These are phyloP conservation scores for Tapirus terrestris DNA, from an alignment of 2,113 vertebrate genomes.

Conservation along the genomic window DNA sequence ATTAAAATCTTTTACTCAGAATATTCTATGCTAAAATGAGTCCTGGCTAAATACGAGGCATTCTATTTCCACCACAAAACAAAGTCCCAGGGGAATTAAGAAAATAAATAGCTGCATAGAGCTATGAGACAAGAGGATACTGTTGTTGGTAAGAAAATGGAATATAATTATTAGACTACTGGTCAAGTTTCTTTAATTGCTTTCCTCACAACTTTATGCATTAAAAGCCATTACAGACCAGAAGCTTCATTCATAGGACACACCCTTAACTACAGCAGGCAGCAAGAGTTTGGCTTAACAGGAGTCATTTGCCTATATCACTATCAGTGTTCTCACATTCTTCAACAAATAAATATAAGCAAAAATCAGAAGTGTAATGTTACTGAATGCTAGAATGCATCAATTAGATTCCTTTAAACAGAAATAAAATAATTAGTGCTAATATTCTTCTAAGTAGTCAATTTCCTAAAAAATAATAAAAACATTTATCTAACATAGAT, in stretches of 20 bases:
- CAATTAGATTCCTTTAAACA: not conserved
- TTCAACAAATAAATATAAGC: conserved; percentile 54
- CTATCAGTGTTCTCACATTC: not conserved
- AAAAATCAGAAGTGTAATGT: conserved; percentile 29
- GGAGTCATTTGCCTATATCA: not conserved
- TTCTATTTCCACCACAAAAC: conserved; percentile 56
- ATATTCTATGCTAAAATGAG: conserved; percentile 27
- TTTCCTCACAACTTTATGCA: conserved; percentile 32
- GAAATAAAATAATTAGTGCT: conserved; percentile 40
- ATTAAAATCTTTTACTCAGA: conserved; percentile 66
- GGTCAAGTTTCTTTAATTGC: conserved; percentile 15
- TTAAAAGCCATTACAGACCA: not conserved
- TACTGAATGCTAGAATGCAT: not conserved
- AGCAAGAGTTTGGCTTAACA: conserved; percentile 30
- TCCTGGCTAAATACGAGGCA: conserved; percentile 12
- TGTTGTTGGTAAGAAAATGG: conserved; percentile 1
- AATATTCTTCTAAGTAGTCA: conserved; percentile 56
- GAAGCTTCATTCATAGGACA: not conserved
- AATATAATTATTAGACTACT: conserved; percentile 35
- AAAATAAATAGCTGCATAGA: conserved; percentile 32
- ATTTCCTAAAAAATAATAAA: conserved; percentile 57
- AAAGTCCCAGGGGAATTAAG: conserved; percentile 31
- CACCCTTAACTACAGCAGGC: not conserved
- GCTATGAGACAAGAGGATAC: not conserved
- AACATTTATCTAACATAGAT: conserved; percentile 12